A percentile compares a stretch with the other conserved stretches of the same genome.
Conservation (phyloP, 2,888 invertebrate genomes). For the Amiota communis region DNA sequence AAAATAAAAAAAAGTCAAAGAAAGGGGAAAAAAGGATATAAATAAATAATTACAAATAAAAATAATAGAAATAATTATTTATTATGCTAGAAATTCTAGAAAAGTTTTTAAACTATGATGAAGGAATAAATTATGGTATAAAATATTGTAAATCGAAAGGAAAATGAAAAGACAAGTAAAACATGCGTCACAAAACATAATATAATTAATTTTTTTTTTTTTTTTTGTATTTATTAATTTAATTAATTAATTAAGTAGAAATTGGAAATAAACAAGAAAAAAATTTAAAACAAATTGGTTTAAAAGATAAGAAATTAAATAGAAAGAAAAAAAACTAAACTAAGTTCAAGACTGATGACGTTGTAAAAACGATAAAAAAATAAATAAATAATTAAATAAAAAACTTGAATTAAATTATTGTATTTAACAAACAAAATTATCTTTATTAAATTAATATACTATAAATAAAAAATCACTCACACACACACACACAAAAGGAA, state of each 20-base stretch:
- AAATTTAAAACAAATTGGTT: slow-evolving; percentile 25
- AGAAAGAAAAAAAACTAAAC: slow-evolving; percentile 45
- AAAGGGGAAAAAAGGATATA: no score
- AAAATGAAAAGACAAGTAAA: slow-evolving; percentile 19
- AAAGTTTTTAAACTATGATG: slow-evolving; percentile 1
- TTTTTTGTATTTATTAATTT: slow-evolving; percentile 14
- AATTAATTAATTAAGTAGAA: slow-evolving; percentile 11
- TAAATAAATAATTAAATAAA: slow-evolving; percentile 4
- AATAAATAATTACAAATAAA: slow-evolving; percentile 16
- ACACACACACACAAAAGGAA: no score
- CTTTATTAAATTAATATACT: no score
- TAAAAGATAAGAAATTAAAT: slow-evolving; percentile 15
- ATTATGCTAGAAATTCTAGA: slow-evolving; percentile 2
- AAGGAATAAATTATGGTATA: not conserved
- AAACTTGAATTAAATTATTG: slow-evolving; percentile 12
- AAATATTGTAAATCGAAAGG: not conserved
- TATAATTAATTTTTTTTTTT: slow-evolving; percentile 29
- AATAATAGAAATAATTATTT: slow-evolving; percentile 7
- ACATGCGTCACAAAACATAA: slow-evolving; percentile 29
- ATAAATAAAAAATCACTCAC: no score
- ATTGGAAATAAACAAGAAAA: slow-evolving; percentile 18
- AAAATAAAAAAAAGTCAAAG: slow-evolving; percentile 7
- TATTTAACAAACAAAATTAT: not conserved
- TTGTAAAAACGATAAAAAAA: slow-evolving; percentile 53
- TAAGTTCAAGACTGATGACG: slow-evolving; percentile 72